These are phyloP conservation scores for Enteromius radiatus DNA, from an alignment of 2,797 vertebrate genomes.

Conservation along the genomic window DNA sequence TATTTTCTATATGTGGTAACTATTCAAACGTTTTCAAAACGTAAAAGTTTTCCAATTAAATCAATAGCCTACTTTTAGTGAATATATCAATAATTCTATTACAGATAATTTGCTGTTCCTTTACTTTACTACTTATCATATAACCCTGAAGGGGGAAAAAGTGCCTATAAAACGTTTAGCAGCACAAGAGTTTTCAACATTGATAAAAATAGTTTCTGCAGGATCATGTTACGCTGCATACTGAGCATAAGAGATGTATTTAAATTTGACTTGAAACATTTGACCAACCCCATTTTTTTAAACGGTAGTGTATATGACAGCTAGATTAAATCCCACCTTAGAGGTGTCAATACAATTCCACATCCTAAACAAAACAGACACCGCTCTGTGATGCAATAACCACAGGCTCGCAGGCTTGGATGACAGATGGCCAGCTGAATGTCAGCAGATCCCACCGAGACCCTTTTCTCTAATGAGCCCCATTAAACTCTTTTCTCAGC, in stretches of 20 bases:
- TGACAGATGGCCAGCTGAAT: slow-evolving; percentile 61
- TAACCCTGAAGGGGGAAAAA: too few species aligned
- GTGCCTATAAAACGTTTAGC: neutral
- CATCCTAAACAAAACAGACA: slow-evolving; percentile 10
- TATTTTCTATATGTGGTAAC: neutral
- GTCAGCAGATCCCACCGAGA: slow-evolving; percentile 40
- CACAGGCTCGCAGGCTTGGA: slow-evolving; percentile 59
- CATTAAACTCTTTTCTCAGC: slow-evolving; percentile 18
- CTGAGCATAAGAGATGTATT: neutral
- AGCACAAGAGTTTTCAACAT: neutral
- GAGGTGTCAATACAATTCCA: slow-evolving; percentile 7
- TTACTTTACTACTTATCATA: neutral
- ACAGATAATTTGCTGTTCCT: neutral
- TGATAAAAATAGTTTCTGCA: neutral
- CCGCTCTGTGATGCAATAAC: slow-evolving; percentile 37
- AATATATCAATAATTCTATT: neutral
- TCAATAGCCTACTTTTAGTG: neutral
- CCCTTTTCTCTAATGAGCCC: slow-evolving; percentile 27
- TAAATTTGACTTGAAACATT: neutral
- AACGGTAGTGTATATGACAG: neutral
- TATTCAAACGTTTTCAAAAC: neutral
- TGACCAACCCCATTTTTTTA: neutral
- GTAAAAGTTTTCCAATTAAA: neutral
- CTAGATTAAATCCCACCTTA: neutral
- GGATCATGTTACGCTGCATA: neutral